Base-by-base conservation (phyloP, 2,113 vertebrate species). In the Alaudala cheleensis region DNA sequence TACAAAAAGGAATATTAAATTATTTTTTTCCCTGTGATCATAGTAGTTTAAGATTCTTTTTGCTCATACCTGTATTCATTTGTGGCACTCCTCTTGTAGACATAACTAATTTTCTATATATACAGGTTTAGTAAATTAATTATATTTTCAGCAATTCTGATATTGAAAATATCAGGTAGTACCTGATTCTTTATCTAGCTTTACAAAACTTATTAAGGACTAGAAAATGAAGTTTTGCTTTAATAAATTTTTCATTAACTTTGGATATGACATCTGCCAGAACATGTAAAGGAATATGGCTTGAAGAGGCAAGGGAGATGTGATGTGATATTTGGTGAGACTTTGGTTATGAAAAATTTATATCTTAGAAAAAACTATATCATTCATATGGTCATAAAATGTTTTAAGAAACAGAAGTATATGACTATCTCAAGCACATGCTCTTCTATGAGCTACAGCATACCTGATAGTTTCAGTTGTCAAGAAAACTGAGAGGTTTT, bases 51-150 rank as follows among this genome's bases (percentile, higher is more conserved):
- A 64, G 7, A 1, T 25, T 81, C 56, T 57, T 92, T 33, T 47
- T 81, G 3, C 20, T 67, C 74, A 37, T 0, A 53, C 1, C 2
- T 44, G 3, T 50, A 31, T 57, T 50, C 0, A 3, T 42, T 42
- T 26, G 6, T 45, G 25, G 3, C 33, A 44, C 0, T 67, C 7
- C 7, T 73, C 4, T 61, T 50, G 3, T 56, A 64, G 11, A 44
- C 2, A 18, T 24, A 5, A 66, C 53, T 84, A 42, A 33, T 61
- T 81, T 78, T 47, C 28, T 31, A 61, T 10, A 44, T 57, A 23
- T 23, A 45, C 62, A 50, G 3, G 34, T 22, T 60, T 77, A 21
- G 26, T 50, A 39, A 54, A 26, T 15, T 3, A 51, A 11, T 61
- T 0, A 64, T 61, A 22, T 13, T 64, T 14, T 71, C 12, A 87